Evolutionary conservation across 1,140 invertebrate genomes (phyloP).

Genomic region (Platorchestia sp.): DNA sequence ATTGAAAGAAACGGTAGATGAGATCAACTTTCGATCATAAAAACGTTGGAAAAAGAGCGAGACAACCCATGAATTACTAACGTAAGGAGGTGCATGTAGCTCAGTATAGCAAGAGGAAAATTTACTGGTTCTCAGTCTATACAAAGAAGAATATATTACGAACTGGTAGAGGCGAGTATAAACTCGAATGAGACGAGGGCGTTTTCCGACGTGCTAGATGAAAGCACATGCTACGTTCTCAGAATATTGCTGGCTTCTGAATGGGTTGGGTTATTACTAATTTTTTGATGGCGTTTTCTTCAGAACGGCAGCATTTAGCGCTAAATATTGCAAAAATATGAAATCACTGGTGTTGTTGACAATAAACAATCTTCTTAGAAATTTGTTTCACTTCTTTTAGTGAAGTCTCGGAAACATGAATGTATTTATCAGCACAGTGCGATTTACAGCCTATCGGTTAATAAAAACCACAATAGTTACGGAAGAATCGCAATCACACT

Average conservation of each 20-base stretch:
- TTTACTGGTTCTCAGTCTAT: not conserved
- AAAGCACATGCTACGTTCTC: not conserved
- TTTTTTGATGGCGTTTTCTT: not conserved
- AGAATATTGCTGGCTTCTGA: not conserved
- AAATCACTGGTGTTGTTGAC: not conserved
- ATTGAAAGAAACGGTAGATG: conserved; percentile 20
- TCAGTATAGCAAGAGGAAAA: not conserved
- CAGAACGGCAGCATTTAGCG: not conserved
- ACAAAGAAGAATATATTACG: not conserved
- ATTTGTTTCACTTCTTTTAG: not conserved
- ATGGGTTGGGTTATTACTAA: not conserved
- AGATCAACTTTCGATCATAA: not conserved
- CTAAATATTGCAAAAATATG: not conserved
- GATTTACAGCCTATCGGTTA: not conserved
- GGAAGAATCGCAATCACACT: not conserved
- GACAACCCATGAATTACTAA: not conserved
- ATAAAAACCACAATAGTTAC: not conserved
- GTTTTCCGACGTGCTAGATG: not conserved
- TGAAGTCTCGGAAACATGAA: not conserved
- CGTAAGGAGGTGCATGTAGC: not conserved
- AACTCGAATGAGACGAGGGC: too few species aligned
- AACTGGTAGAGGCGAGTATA: not conserved
- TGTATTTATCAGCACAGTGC: not conserved
- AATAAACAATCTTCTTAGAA: not conserved
- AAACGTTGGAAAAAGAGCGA: not conserved